phyloP scores from a whole-genome alignment of 2,888 invertebrate genomes.

The Sinhomidia bicolor region DNA sequence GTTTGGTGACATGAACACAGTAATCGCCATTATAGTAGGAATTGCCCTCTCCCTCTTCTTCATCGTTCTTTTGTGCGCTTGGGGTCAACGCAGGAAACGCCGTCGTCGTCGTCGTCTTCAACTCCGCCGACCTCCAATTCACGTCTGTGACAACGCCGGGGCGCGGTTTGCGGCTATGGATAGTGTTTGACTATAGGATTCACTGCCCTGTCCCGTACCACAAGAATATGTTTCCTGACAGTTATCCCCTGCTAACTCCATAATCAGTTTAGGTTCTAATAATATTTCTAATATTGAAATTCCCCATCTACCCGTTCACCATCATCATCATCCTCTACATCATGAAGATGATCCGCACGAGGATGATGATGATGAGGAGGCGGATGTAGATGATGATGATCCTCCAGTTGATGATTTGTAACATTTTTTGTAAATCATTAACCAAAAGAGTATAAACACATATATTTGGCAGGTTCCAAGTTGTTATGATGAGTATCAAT shows the following conservation, averaged over 20 bases:
- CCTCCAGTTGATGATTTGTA: slow-evolving; percentile 48
- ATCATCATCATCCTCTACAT: slow-evolving; percentile 22
- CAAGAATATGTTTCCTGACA: slow-evolving; percentile 71
- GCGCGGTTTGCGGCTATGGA: slow-evolving; percentile 82
- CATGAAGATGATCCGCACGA: slow-evolving; percentile 3
- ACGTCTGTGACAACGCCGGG: slow-evolving; percentile 84
- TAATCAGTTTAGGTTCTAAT: slow-evolving; percentile 60
- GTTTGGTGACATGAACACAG: slow-evolving; percentile 81
- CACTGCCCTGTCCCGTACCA: slow-evolving; percentile 64
- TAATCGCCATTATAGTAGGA: slow-evolving; percentile 83
- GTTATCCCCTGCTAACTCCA: slow-evolving; percentile 66
- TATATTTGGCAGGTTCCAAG: slow-evolving; percentile 48
- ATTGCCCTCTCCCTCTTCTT: slow-evolving; percentile 83
- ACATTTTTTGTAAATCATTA: slow-evolving; percentile 11
- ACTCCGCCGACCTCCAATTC: slow-evolving; percentile 81
- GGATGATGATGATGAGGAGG: slow-evolving; percentile 40
- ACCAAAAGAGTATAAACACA: slow-evolving; percentile 4
- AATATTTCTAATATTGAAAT: slow-evolving; percentile 50
- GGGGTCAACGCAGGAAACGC: slow-evolving; percentile 84
- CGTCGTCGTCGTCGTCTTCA: slow-evolving; percentile 81
- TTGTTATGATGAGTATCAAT: neutral
- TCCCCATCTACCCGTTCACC: slow-evolving; percentile 29
- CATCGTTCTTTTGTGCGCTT: slow-evolving; percentile 82
- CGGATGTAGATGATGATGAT: slow-evolving; percentile 33
- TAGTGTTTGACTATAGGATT: slow-evolving; percentile 77